Conservation (phyloP, 1,140 invertebrate species). For the Oppia nitens region DNA sequence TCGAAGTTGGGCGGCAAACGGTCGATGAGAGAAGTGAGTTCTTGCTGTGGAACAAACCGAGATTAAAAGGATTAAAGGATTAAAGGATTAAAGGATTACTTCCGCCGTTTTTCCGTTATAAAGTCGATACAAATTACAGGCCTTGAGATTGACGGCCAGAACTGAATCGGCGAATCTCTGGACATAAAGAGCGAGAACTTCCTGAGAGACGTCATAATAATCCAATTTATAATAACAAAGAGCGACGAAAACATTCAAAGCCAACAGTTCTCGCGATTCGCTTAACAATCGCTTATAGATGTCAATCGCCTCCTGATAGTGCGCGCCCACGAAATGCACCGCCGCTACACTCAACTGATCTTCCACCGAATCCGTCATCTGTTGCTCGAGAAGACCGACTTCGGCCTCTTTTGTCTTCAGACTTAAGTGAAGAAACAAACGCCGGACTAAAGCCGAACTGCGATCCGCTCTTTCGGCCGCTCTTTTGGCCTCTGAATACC, state of each 20-base stretch:
- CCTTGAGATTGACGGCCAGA: conserved; percentile 87
- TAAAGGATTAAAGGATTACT: conserved; percentile 24
- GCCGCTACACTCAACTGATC: conserved; percentile 90
- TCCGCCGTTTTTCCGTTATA: conserved; percentile 90
- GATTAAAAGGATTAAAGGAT: not conserved
- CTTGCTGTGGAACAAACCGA: conserved; percentile 26
- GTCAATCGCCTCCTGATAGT: conserved; percentile 97
- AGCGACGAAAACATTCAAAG: conserved; percentile 91
- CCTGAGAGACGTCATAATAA: conserved; percentile 59
- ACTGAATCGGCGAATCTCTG: conserved; percentile 82
- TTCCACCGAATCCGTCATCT: conserved; percentile 65
- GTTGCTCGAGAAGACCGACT: conserved; percentile 17
- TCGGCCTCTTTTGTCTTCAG: conserved; percentile 83
- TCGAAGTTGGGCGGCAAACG: conserved; percentile 56
- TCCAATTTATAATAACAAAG: conserved; percentile 96
- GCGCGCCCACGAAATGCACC: conserved; percentile 82
- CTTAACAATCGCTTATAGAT: conserved; percentile 89
- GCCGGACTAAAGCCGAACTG: conserved; percentile 36
- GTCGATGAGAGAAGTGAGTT: conserved; percentile 40
- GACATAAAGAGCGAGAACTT: conserved; percentile 82
- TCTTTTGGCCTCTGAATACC: conserved; percentile 46
- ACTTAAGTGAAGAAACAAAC: conserved; percentile 77
- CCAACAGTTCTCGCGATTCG: conserved; percentile 82
- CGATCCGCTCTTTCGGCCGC: conserved; percentile 30
- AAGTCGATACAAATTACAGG: conserved; percentile 66